phyloP scores from a whole-genome alignment of 1,140 invertebrate species.

The Limonius californicus region DNA sequence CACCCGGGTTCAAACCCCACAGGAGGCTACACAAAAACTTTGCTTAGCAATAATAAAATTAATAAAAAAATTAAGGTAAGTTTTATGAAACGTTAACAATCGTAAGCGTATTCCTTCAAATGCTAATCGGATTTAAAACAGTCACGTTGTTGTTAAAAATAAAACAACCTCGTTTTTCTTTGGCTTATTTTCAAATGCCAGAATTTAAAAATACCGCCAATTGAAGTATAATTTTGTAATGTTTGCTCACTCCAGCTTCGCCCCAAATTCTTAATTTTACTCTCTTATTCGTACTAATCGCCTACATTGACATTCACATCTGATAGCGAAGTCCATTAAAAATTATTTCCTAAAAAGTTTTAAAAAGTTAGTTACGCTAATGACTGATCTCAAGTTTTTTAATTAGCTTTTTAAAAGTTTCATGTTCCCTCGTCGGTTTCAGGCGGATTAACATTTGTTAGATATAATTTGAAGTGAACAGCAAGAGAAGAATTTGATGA shows the following conservation, averaged over 20 bases:
- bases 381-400: conserved; percentile 15
- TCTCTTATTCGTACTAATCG: neutral
- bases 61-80: too few species aligned
- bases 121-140: too few species aligned
- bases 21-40: too few species aligned
- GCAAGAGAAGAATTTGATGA: conserved; percentile 4
- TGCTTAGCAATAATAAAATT: too few species aligned
- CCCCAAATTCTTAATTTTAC: neutral
- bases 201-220: neutral
- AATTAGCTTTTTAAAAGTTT: conserved; percentile 15
- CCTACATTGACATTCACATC: conserved; percentile 11
- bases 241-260: neutral
- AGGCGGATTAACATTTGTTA: conserved; percentile 13
- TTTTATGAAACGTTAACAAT: neutral
- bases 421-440: conserved; percentile 4
- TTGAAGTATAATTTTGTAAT: neutral
- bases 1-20: too few species aligned
- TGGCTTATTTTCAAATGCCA: neutral
- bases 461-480: conserved; percentile 4
- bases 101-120: too few species aligned
- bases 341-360: conserved; percentile 13
- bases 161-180: neutral
- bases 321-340: conserved; percentile 10
- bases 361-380: conserved; percentile 14
- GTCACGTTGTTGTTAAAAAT: too few species aligned